Percentiles rank a stretch among this genome's conserved stretches.
These are phyloP conservation scores for Echinarachnius parma DNA, from an alignment of 53 echinoderm and acorn worm genomes.

Conservation along the genomic window DNA sequence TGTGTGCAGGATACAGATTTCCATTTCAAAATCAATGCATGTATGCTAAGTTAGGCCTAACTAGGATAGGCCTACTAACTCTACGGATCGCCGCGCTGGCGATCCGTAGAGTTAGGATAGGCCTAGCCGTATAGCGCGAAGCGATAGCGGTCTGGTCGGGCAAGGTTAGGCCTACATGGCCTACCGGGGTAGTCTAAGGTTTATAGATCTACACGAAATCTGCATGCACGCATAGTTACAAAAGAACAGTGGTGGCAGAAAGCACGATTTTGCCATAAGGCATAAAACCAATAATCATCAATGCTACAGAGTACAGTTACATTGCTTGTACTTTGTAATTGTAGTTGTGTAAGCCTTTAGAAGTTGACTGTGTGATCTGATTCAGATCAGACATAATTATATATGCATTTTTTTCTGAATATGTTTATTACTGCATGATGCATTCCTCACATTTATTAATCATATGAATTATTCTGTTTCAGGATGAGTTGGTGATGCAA, in stretches of 20 bases:
- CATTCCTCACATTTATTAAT: slow-evolving; percentile 21
- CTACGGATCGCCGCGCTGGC: slow-evolving; percentile 14
- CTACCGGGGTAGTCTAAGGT: slow-evolving; percentile 14
- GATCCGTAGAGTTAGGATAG: slow-evolving; percentile 8
- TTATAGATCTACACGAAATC: slow-evolving; percentile 8
- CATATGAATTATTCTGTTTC: slow-evolving; percentile 16
- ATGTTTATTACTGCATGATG: slow-evolving; percentile 21
- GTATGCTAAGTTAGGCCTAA: slow-evolving; percentile 8
- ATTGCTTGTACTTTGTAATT: slow-evolving; percentile 14
- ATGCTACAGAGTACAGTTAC: slow-evolving; percentile 9
- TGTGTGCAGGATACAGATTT: neutral
- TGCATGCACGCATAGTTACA: slow-evolving; percentile 14
- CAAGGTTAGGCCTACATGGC: slow-evolving; percentile 14
- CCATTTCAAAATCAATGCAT: neutral
- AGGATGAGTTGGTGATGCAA: slow-evolving; percentile 22
- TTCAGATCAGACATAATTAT: no score
- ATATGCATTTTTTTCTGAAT: slow-evolving; percentile 22
- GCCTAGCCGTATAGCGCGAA: slow-evolving; percentile 11
- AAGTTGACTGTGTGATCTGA: slow-evolving; percentile 10
- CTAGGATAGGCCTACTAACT: slow-evolving; percentile 5
- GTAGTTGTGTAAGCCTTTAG: slow-evolving; percentile 12
- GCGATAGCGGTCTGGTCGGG: slow-evolving; percentile 9
- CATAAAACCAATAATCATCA: slow-evolving; percentile 9
- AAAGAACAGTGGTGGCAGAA: slow-evolving; percentile 14
- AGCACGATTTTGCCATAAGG: slow-evolving; percentile 8